phyloP scores from a whole-genome alignment of 2,797 vertebrate genomes.

The Mormyrus proboscirostris region DNA sequence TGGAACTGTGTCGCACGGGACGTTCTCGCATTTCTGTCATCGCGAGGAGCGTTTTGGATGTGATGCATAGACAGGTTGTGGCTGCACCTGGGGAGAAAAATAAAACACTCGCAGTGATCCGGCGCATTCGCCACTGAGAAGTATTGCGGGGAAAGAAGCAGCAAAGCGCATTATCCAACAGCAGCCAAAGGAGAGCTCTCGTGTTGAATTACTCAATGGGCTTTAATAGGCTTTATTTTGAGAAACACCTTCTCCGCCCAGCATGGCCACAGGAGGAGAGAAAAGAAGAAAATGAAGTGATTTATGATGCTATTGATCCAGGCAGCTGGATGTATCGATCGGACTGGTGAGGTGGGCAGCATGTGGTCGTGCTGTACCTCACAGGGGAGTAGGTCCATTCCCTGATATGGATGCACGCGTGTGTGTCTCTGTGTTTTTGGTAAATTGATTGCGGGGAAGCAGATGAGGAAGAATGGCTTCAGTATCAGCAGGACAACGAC shows the following conservation, averaged over 20 bases:
- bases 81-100: not conserved
- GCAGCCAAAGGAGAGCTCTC: not conserved
- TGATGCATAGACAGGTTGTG: not conserved
- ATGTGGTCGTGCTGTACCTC: constrained; percentile 34
- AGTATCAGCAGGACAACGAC: not conserved
- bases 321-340: constrained; percentile 54
- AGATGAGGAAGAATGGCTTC: not conserved
- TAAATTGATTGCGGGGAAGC: not conserved
- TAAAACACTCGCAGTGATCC: not conserved
- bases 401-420: not conserved
- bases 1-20: constrained; percentile 19
- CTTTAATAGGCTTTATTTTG: constrained; percentile 20
- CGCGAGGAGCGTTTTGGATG: not conserved
- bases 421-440: not conserved
- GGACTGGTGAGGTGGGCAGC: constrained; percentile 37
- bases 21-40: not conserved
- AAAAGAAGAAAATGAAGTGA: constrained; percentile 59
- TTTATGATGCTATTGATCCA: constrained; percentile 59
- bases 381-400: not conserved
- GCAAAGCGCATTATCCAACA: not conserved
- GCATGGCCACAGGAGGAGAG: constrained; percentile 23
- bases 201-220: constrained; percentile 15
- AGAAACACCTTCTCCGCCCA: not conserved
- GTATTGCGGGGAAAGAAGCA: not conserved
- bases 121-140: not conserved